Evolutionary conservation across 1,140 invertebrate genomes (phyloP), one percentile per base, ranked within the genome.

Genomic region (Neodiprion pinetum): DNA sequence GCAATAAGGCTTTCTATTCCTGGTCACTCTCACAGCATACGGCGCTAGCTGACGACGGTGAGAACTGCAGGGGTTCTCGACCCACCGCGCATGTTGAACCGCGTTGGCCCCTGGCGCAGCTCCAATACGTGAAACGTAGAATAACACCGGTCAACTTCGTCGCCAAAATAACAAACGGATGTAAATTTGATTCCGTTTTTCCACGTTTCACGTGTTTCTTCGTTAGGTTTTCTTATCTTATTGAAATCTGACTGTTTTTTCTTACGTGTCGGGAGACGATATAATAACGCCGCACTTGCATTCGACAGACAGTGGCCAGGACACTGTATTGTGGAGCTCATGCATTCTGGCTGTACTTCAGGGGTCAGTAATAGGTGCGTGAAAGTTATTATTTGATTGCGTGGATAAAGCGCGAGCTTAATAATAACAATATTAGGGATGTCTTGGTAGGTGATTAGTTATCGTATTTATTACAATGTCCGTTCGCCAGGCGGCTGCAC

Each of bases 81-180:
- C n/a, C 53, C 53, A 61, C n/a, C n/a, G n/a, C 53, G n/a, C 53
- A 17, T 61, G 53, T 40, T 40, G 53, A 61, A 61, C 53, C n/a
- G 53, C 53, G 53, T 17, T 61, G 53, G 53, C 28, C 28, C 2
- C 82, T 83, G 82, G 82, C 81, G 12, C 28, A 9, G 47, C n/a
- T 17, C 80, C 82, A 83, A 76, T 61, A 53, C 68, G 69, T 74
- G 76, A 83, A 81, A 73, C 70, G 75, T 82, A 78, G 76, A 83
- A 83, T 83, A 83, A 81, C 81, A 76, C 73, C 74, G 48, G 67
- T 72, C 21, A 28, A 61, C 53, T 61, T 17, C 53, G 53, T 76
- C 74, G 74, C 72, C 73, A 74, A 77, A 79, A 71, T 17, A 61
- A 61, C 9, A 61, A 61, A 12, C 11, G 53, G 11, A 17, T 7